A percentile compares a stretch with the other conserved stretches of the same genome.
phyloP scores from a whole-genome alignment of 2,797 vertebrate genomes.

The Peromyscus nudipes region DNA sequence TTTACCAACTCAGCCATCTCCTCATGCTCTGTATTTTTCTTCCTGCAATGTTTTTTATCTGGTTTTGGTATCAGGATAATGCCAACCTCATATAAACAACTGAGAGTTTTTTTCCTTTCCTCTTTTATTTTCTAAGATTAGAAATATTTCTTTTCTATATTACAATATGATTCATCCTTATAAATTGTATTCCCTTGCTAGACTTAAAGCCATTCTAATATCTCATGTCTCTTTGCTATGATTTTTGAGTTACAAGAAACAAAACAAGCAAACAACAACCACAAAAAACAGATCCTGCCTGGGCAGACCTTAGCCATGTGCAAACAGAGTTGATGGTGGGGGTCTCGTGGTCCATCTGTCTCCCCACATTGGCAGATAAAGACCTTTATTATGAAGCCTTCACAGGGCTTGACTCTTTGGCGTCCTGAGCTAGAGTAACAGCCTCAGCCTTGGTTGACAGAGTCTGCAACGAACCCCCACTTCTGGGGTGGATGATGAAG shows the following conservation, averaged over 20 bases:
- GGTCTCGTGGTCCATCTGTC: not conserved
- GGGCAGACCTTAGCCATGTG: no score
- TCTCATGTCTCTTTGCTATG: not conserved
- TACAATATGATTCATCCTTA: not conserved
- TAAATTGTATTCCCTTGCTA: constrained; percentile 30
- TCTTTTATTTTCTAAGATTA: not conserved
- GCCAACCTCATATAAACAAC: not conserved
- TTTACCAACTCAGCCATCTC: not conserved
- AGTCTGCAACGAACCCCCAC: not conserved
- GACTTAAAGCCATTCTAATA: not conserved
- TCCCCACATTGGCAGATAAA: not conserved
- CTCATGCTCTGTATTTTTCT: not conserved
- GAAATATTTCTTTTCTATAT: not conserved
- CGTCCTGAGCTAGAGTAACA: not conserved
- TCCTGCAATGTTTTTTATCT: not conserved
- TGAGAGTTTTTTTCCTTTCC: not conserved
- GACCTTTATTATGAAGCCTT: not conserved
- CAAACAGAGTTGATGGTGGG: not conserved
- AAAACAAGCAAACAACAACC: not conserved
- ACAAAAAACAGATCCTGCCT: not conserved
- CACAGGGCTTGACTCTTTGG: not conserved
- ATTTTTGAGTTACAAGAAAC: not conserved
- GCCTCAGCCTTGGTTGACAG: not conserved
- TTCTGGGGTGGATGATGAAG: no score
- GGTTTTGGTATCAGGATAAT: constrained; percentile 15